phyloP scores from a whole-genome alignment of 2,797 vertebrate species.

The Carduelis carduelis region DNA sequence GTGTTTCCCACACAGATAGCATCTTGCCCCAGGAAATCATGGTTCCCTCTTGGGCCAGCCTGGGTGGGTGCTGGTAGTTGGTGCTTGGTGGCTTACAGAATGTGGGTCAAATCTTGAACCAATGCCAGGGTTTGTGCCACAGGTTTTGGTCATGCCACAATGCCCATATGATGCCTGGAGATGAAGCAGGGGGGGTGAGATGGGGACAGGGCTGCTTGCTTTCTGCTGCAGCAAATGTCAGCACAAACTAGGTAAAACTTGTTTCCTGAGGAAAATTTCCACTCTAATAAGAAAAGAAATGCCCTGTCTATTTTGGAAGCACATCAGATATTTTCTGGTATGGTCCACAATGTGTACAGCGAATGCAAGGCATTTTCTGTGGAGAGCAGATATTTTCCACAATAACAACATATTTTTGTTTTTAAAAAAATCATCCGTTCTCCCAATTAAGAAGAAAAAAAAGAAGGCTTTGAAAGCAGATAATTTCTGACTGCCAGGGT shows the following conservation, averaged over 20 bases:
- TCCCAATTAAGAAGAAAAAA: background rate
- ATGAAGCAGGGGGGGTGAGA: background rate
- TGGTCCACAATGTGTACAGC: background rate
- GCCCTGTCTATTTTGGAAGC: background rate
- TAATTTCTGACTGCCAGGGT: background rate
- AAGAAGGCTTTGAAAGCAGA: background rate
- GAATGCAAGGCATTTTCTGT: background rate
- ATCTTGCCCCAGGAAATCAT: background rate
- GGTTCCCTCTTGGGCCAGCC: background rate
- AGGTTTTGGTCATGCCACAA: background rate
- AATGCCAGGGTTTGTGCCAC: background rate
- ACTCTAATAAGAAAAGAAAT: background rate
- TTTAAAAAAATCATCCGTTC: accelerated
- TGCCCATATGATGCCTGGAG: background rate
- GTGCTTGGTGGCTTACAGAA: background rate
- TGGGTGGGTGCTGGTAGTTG: background rate
- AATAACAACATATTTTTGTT: background rate
- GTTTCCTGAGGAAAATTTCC: constrained; percentile 27
- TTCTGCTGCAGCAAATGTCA: background rate
- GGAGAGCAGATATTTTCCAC: constrained; percentile 40
- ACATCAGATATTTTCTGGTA: constrained; percentile 37
- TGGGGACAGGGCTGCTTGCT: background rate
- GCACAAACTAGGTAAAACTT: constrained; percentile 28
- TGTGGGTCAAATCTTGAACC: background rate
- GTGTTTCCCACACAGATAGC: background rate